These are phyloP conservation scores for Volucella zonaria DNA, from an alignment of 2,888 invertebrate genomes.

Conservation along the genomic window DNA sequence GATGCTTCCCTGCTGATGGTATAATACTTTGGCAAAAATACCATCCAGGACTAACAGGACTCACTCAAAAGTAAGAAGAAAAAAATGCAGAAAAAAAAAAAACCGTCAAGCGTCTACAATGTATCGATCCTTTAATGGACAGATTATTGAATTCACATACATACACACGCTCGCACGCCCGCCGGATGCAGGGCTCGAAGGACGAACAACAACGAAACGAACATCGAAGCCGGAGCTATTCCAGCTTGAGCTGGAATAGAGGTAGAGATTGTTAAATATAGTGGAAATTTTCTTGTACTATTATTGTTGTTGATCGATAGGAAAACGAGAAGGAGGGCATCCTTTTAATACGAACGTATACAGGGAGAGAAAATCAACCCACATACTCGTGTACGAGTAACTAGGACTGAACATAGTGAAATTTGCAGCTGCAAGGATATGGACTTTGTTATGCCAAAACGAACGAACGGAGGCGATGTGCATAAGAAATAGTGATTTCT, in stretches of 20 bases:
- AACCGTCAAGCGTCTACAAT: slow-evolving; percentile 25
- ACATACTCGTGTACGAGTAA: not conserved
- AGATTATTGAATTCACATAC: slow-evolving; percentile 69
- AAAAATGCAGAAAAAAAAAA: slow-evolving; percentile 1
- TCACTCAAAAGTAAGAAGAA: not conserved
- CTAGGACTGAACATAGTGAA: slow-evolving; percentile 47
- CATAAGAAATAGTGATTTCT: slow-evolving; percentile 64
- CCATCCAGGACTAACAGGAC: slow-evolving; percentile 37
- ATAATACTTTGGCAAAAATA: slow-evolving; percentile 46
- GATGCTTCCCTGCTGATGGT: slow-evolving; percentile 40
- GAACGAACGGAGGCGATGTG: slow-evolving; percentile 50
- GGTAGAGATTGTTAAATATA: slow-evolving; percentile 64
- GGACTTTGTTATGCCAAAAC: slow-evolving; percentile 57
- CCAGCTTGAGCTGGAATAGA: too few relatives aligned
- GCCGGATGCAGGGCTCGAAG: slow-evolving; percentile 22
- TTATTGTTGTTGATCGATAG: slow-evolving; percentile 66
- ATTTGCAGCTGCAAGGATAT: slow-evolving; percentile 49
- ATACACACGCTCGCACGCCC: slow-evolving; percentile 8
- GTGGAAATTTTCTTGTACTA: slow-evolving; percentile 66
- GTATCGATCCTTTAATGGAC: slow-evolving; percentile 71
- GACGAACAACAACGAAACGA: slow-evolving; percentile 10
- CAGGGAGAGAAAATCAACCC: not conserved
- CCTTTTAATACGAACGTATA: too few relatives aligned
- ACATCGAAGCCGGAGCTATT: not conserved
- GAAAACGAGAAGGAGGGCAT: not conserved